A percentile compares a stretch with the other conserved stretches of the same genome.
These are phyloP conservation scores for Sebastes cheni DNA, from an alignment of 2,797 vertebrate species.

Conservation along the genomic window DNA sequence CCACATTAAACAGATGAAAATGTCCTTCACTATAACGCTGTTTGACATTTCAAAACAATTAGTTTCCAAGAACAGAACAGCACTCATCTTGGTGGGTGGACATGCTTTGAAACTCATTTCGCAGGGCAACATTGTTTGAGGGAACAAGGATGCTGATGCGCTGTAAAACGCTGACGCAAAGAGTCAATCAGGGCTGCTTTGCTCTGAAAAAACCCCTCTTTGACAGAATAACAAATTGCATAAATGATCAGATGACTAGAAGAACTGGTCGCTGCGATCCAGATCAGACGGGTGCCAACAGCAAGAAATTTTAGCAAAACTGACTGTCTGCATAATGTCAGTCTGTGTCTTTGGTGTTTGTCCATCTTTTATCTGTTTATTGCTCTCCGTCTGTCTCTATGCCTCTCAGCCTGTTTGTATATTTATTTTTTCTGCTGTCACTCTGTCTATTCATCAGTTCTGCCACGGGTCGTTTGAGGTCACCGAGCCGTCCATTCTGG, in stretches of 20 bases:
- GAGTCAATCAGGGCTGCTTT: constrained; percentile 7
- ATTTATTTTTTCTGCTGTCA: constrained; percentile 42
- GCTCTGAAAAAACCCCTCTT: constrained; percentile 2
- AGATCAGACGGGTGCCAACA: constrained; percentile 1
- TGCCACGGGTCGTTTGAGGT: constrained; percentile 57
- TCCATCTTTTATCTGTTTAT: constrained; percentile 12
- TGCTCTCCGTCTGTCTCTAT: constrained; percentile 9
- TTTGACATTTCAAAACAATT: constrained; percentile 31
- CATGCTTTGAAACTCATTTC: constrained; percentile 27
- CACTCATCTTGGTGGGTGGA: constrained; percentile 30
- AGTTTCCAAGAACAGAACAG: constrained; percentile 12
- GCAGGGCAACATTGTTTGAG: constrained; percentile 34
- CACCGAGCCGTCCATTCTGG: constrained; percentile 61
- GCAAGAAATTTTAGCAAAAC: neutral
- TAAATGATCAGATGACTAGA: constrained; percentile 52
- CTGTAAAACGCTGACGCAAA: constrained; percentile 44
- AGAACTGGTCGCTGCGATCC: neutral
- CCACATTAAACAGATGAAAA: neutral
- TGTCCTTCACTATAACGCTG: neutral
- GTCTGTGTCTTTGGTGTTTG: constrained; percentile 8
- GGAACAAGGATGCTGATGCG: constrained; percentile 21
- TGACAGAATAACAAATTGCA: constrained; percentile 39
- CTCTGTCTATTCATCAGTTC: constrained; percentile 60
- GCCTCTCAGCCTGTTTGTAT: constrained; percentile 33
- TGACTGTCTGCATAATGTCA: constrained; percentile 11